These are phyloP conservation scores for Epinephelus coioides DNA, from an alignment of 2,797 vertebrate species.

Conservation along the genomic window DNA sequence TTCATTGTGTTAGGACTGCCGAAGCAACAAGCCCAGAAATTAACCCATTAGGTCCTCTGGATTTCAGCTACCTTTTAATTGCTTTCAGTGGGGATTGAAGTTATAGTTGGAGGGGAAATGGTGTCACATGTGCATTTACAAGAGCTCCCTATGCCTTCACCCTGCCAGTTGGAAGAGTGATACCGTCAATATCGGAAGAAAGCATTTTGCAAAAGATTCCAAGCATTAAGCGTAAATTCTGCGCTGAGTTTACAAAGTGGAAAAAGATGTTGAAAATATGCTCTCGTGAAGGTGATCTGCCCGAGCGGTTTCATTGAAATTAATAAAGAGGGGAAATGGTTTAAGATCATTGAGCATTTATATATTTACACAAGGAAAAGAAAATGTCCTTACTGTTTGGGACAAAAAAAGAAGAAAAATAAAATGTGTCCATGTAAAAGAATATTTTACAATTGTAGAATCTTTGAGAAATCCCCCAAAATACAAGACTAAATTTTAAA, in stretches of 20 bases:
- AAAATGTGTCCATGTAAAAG: neutral
- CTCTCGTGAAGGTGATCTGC: slow-evolving; percentile 18
- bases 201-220: slow-evolving; percentile 33
- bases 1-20: slow-evolving; percentile 53
- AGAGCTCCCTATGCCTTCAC: slow-evolving; percentile 24
- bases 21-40: slow-evolving; percentile 77
- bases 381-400: neutral
- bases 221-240: slow-evolving; percentile 32
- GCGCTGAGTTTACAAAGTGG: slow-evolving; percentile 20
- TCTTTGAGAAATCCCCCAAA: slow-evolving; percentile 6
- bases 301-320: slow-evolving; percentile 27
- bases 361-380: neutral
- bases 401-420: neutral
- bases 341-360: neutral
- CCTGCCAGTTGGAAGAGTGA: slow-evolving; percentile 47
- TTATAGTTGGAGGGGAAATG: slow-evolving; percentile 66
- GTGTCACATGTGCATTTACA: slow-evolving; percentile 71
- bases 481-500: neutral
- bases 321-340: slow-evolving; percentile 9
- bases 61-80: slow-evolving; percentile 77
- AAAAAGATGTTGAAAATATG: slow-evolving; percentile 39
- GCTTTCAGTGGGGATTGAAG: slow-evolving; percentile 75
- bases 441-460: neutral
- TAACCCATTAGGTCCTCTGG: slow-evolving; percentile 73
- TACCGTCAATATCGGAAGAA: slow-evolving; percentile 54